Evolutionary conservation across 1,140 invertebrate species (phyloP), one percentile per base, ranked within the genome.

Genomic region (Rhyzopertha dominica): DNA sequence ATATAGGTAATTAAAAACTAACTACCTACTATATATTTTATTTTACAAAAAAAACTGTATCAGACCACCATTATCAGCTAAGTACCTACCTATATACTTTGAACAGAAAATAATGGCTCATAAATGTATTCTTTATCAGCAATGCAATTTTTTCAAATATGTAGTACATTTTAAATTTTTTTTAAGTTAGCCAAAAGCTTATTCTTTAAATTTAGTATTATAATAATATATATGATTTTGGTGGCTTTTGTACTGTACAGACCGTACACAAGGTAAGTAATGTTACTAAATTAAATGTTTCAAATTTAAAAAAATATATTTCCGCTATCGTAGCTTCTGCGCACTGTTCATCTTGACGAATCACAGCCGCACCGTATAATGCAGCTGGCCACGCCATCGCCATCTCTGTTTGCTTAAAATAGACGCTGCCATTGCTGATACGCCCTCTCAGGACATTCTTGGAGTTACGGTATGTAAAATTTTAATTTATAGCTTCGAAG

Each of bases 381-480:
- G 19, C 26, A 31, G 24, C 32, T 29, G 23, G 26, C 39, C 26
- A 17, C 53, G 56, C 51, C 58, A 47, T 66, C 65, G 65, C 65
- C 65, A 68, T 68, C 65, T 68, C 65, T 68, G 62, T 57, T 61
- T 66, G 36, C 51, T 50, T 51, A 31, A 49, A 54, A 62, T 54
- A 66, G 60, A 57, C 60, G 63, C 51, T 58, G 53, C 50, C 54
- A 53, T 56, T 48, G 40, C 36, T 46, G 47, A 47, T 59, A 77
- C 75, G 75, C 75, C 75, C 74, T 77, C 74, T 73, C 69, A 69
- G 71, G 74, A 67, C 66, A 62, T 61, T 68, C 62, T 63, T 54
- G 56, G 67, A 70, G 67, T 74, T 74, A 75, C 61, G 53, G 65
- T 63, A 54, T 64, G 54, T 55, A 57, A 42, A 49, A 40, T 49